These are phyloP conservation scores for Synanthedon tipuliformis DNA, from an alignment of 2,888 invertebrate genomes.

Conservation along the genomic window DNA sequence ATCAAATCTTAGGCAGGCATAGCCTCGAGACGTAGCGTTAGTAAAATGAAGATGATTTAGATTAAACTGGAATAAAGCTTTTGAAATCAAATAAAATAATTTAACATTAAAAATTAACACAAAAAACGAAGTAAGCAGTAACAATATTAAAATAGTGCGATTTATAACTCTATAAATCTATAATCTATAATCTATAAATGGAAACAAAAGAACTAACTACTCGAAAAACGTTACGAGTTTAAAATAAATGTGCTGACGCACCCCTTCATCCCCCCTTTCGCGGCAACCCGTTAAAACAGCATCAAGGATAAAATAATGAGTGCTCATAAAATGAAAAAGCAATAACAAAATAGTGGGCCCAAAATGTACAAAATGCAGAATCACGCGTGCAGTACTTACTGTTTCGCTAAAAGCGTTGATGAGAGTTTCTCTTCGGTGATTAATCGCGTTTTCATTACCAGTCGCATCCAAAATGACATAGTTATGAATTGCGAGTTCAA, in stretches of 20 bases:
- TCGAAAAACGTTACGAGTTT: no score
- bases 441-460: constrained; percentile 59
- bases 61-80: no score
- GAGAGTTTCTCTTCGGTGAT: constrained; percentile 36
- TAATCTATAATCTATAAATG: no score
- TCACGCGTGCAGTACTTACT: constrained; percentile 34
- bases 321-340: constrained; percentile 2
- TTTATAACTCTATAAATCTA: no score
- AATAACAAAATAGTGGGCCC: constrained; percentile 4
- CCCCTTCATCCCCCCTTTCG: constrained; percentile 8
- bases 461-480: constrained; percentile 64
- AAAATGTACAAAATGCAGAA: constrained; percentile 33
- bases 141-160: no score
- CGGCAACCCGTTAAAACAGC: constrained; percentile 6
- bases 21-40: no score
- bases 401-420: constrained; percentile 38
- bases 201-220: no score
- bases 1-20: no score
- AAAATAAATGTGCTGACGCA: neutral
- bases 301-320: constrained; percentile 9
- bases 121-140: no score
- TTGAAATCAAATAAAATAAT: no score
- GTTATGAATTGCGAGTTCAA: constrained; percentile 66
- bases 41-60: no score
- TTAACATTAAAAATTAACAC: no score